These are phyloP conservation scores for Antheraea assamensis DNA, from an alignment of 2,888 invertebrate species.

Conservation along the genomic window DNA sequence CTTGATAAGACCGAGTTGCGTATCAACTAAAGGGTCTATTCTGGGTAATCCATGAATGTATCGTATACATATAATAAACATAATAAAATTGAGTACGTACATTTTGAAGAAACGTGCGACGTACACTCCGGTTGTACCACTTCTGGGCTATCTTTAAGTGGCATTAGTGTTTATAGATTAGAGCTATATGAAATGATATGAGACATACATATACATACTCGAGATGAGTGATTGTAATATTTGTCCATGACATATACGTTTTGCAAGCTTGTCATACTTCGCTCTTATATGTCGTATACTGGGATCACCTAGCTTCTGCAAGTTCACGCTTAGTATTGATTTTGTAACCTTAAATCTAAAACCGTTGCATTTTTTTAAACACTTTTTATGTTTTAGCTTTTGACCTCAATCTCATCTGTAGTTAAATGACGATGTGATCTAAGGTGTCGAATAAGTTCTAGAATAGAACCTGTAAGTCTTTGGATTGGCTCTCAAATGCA, in stretches of 20 bases:
- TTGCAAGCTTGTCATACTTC: background rate
- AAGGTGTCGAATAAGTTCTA: no score
- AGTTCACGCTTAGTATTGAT: background rate
- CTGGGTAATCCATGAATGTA: background rate
- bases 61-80: background rate
- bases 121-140: background rate
- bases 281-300: background rate
- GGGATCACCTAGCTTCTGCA: background rate
- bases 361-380: background rate
- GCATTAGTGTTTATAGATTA: background rate
- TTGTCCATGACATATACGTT: background rate
- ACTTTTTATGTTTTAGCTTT: no score
- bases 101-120: background rate
- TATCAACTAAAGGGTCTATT: conserved; percentile 26
- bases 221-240: background rate
- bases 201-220: no score
- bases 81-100: background rate
- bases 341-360: no score
- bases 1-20: conserved; percentile 35
- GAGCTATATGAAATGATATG: background rate
- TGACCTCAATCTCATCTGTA: no score
- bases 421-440: no score
- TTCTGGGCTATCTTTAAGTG: background rate
- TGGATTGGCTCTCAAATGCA: no score
- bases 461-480: no score